Conservation (phyloP, 1,140 invertebrate genomes). For the Diabrotica undecimpunctata region DNA sequence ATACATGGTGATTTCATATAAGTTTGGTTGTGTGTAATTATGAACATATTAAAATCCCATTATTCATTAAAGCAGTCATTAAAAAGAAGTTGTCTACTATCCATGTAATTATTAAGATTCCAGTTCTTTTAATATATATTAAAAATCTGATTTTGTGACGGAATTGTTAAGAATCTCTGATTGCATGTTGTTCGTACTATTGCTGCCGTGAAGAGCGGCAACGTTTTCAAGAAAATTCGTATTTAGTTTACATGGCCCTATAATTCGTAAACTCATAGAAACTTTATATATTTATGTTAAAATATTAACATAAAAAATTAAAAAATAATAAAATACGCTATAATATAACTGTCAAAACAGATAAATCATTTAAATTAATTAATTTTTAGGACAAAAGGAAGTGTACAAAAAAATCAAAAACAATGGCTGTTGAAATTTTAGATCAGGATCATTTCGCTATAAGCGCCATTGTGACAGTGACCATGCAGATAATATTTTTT, state of each 20-base stretch:
- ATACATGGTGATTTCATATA: too few relatives aligned
- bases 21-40: too few relatives aligned
- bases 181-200: too few relatives aligned
- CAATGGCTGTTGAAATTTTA: constrained; percentile 66
- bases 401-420: constrained; percentile 5
- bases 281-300: neutral
- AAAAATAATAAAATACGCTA: neutral
- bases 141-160: too few relatives aligned
- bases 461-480: constrained; percentile 81
- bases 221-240: too few relatives aligned
- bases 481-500: constrained; percentile 87
- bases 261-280: neutral
- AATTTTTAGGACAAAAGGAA: constrained; percentile 21
- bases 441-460: constrained; percentile 84
- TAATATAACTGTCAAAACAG: neutral
- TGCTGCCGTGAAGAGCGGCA: neutral
- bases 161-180: too few relatives aligned
- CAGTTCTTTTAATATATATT: too few relatives aligned
- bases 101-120: too few relatives aligned
- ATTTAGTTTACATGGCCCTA: too few relatives aligned
- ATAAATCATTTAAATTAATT: neutral
- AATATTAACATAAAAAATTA: neutral
- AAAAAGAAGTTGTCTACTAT: neutral
- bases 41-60: neutral
- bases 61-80: neutral